phyloP scores from a whole-genome alignment of 2,113 vertebrate species.

The Gila orcuttii region DNA sequence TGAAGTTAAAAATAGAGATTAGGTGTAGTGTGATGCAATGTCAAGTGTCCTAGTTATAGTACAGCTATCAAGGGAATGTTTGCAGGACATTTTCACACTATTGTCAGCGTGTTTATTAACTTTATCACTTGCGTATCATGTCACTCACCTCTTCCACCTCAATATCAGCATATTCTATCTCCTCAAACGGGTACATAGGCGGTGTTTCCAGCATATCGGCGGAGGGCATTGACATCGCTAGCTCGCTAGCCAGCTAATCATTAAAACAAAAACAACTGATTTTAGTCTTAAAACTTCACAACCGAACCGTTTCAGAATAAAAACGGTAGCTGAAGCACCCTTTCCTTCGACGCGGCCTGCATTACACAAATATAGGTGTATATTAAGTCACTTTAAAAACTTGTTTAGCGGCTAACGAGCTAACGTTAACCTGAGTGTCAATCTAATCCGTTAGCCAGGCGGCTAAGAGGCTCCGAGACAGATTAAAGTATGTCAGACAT shows the following conservation, averaged over 20 bases:
- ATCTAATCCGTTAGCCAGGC: slow-evolving; percentile 24
- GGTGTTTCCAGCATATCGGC: slow-evolving; percentile 92
- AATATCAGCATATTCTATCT: slow-evolving; percentile 95
- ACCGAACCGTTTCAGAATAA: neutral
- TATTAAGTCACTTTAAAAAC: slow-evolving; percentile 49
- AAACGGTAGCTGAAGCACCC: neutral
- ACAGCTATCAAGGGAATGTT: neutral
- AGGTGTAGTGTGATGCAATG: neutral
- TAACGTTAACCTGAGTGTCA: slow-evolving; percentile 28
- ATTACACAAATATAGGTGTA: slow-evolving; percentile 28
- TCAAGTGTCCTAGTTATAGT: neutral
- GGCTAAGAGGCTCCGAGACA: neutral
- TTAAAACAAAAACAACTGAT: slow-evolving; percentile 48
- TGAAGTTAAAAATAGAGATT: neutral
- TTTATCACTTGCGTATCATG: neutral
- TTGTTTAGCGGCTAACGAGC: slow-evolving; percentile 43
- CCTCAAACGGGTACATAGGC: slow-evolving; percentile 94
- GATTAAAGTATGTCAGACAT: slow-evolving; percentile 8
- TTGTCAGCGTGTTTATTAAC: neutral
- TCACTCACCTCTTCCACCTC: slow-evolving; percentile 92
- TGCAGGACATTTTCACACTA: neutral
- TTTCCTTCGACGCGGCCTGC: neutral
- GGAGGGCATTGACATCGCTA: slow-evolving; percentile 83
- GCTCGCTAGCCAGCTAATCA: slow-evolving; percentile 67
- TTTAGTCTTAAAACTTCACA: slow-evolving; percentile 6